Base-by-base conservation (phyloP, 2,797 vertebrate species). In the Poeciliopsis paucimaculata region DNA sequence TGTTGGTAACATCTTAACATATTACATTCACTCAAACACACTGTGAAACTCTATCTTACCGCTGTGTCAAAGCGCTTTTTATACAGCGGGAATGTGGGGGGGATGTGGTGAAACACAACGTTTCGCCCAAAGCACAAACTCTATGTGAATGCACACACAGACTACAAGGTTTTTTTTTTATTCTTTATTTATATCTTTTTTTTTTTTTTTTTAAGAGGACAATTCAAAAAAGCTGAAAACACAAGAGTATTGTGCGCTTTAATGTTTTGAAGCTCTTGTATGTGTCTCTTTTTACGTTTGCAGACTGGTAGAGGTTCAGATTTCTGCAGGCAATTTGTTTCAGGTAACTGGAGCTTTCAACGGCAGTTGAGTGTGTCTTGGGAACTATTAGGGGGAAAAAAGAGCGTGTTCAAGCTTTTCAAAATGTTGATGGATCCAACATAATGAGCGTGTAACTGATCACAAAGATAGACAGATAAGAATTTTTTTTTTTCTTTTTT, bases 301-400 rank as follows among this genome's bases (percentile, higher is more conserved):
- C 88, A 93, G 89, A 91, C 90, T 86, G 92, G 93, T 90, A 89
- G 90, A 87, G 39, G 92, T 92, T 94, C 89, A 86, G 88, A 92
- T 96, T 95, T 96, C 96, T 95, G 94, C 84, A 95, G 95, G 95
- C 95, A 95, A 95, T 96, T 96, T 96, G 94, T 96, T 96, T 96
- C 96, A 96, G 96, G 94, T 96, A 96, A 94, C 94, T 89, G 94
- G 92, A 95, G 92, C 94, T 95, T 95, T 95, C 93, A 96, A 93
- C 92, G 91, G 90, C 91, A 93, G 92, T 93, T 93, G 91, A 94
- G 90, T 94, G 91, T 95, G 94, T 92, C 94, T 90, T 93, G 94
- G 95, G 95, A 96, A 94, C 94, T 95, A 95, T 95, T 95, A 94
- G 88, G 88, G 82, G 86, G 84, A 41, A 90, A 87, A 91, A 92